Percentiles rank a stretch among this genome's conserved stretches.
Conservation (phyloP, 2,113 vertebrate genomes). For the Microcebus lehilahytsara region DNA sequence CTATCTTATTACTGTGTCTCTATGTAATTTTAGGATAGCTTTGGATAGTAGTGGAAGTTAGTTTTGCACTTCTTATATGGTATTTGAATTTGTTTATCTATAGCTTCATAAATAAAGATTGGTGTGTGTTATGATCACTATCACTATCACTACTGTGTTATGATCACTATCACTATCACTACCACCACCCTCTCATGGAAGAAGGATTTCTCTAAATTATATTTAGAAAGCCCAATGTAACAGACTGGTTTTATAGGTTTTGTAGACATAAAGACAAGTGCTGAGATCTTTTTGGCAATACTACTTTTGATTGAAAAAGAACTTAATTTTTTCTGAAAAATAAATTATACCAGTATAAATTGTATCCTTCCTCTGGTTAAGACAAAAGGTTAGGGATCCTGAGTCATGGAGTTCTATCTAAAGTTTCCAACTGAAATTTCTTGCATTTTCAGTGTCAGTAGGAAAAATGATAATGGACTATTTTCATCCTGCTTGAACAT, state of each 20-base stretch:
- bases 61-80: not conserved
- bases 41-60: not conserved
- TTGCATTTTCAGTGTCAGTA: not conserved
- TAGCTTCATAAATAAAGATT: not conserved
- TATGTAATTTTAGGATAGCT: not conserved
- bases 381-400: not conserved
- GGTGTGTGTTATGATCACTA: not conserved
- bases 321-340: slow-evolving; percentile 29
- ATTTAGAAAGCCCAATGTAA: not conserved
- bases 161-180: not conserved
- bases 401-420: not conserved
- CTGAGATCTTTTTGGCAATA: not conserved
- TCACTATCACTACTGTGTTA: not conserved
- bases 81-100: not conserved
- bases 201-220: not conserved
- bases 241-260: not conserved
- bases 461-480: not conserved
- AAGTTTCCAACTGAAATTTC: not conserved
- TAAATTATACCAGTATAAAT: not conserved
- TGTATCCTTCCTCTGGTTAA: not conserved
- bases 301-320: slow-evolving; percentile 3
- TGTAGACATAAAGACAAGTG: not conserved
- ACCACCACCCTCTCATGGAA: not conserved
- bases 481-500: not conserved
- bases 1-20: not conserved